phyloP scores from a whole-genome alignment of 2,888 invertebrate species.

The Synanthedon andrenaeformis region DNA sequence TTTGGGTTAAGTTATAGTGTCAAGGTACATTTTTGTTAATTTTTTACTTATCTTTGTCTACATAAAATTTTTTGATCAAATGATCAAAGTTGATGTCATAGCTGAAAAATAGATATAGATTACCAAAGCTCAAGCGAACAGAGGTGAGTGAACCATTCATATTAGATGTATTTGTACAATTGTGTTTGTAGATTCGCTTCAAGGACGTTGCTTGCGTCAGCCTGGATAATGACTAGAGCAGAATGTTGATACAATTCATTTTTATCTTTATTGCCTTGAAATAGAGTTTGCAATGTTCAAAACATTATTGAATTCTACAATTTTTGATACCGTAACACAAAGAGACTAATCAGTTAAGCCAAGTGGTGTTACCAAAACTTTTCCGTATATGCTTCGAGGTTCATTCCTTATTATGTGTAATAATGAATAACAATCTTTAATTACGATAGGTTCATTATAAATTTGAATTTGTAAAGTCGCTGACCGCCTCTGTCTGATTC shows the following conservation, averaged over 20 bases:
- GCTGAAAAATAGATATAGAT: neutral
- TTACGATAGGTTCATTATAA: too few relatives aligned
- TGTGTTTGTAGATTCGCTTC: slow-evolving; percentile 54
- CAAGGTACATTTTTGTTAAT: too few relatives aligned
- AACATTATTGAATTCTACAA: too few relatives aligned
- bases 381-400: too few relatives aligned
- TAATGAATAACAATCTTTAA: too few relatives aligned
- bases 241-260: slow-evolving; percentile 17
- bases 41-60: too few relatives aligned
- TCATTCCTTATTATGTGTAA: too few relatives aligned
- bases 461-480: too few relatives aligned
- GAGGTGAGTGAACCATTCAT: slow-evolving; percentile 51
- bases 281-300: slow-evolving; percentile 12
- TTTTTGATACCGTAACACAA: neutral
- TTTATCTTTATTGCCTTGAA: slow-evolving; percentile 22
- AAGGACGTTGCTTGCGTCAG: slow-evolving; percentile 62
- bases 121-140: slow-evolving; percentile 4
- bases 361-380: too few relatives aligned
- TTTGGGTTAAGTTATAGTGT: too few relatives aligned
- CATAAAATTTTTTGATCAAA: neutral
- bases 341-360: neutral
- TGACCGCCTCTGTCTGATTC: too few relatives aligned
- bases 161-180: slow-evolving; percentile 51
- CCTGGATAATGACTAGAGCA: slow-evolving; percentile 28
- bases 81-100: neutral